Base-by-base conservation (phyloP, 2,113 vertebrate species). In the Cinclus mexicanus region DNA sequence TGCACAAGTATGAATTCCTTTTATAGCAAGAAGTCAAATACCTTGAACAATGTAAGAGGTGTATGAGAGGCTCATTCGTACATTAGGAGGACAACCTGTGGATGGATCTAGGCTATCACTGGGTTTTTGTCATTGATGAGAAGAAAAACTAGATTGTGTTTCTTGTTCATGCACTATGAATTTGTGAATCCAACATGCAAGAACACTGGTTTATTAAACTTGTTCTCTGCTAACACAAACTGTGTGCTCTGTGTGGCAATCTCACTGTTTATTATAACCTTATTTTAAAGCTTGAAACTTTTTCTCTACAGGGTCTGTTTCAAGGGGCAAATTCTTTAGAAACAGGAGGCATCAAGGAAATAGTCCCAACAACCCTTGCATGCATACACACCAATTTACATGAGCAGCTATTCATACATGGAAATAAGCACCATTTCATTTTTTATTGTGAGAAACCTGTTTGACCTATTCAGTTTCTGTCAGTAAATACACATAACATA, bases 151-250 rank as follows among this genome's bases (percentile, higher is more conserved):
- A 65, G 60, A 67, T 47, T 0, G 0, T 61, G 21, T 41, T 87
- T 88, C 49, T 76, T 1, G 1, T 79, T 72, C 18, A 26, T 57
- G 82, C 16, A 23, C 28, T 50, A 2, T 50, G 55, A 63, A 77
- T 70, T 42, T 77, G 71, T 92, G 50, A 69, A 55, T 59, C 31
- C 12, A 46, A 29, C 12, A 5, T 26, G 50, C 46, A 59, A 90
- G 25, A 77, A 70, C 29, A 61, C 46, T 67, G 26, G 79, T 88
- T n/a, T 44, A 94, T 94, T 95, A 95, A 93, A 96, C 35, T 69
- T 77, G 21, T 80, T 53, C 47, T 63, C 71, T 92, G 63, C 50
- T 86, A 33, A 65, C 39, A 72, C 67, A 61, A 95, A 57, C 35
- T 2, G 0, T 28, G 28, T 85, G 63, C 37, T 88, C 31, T 57